Percentiles rank a stretch among this genome's conserved stretches.
These are phyloP conservation scores for Carassius gibelio DNA, from an alignment of 2,113 vertebrate species.

Conservation along the genomic window DNA sequence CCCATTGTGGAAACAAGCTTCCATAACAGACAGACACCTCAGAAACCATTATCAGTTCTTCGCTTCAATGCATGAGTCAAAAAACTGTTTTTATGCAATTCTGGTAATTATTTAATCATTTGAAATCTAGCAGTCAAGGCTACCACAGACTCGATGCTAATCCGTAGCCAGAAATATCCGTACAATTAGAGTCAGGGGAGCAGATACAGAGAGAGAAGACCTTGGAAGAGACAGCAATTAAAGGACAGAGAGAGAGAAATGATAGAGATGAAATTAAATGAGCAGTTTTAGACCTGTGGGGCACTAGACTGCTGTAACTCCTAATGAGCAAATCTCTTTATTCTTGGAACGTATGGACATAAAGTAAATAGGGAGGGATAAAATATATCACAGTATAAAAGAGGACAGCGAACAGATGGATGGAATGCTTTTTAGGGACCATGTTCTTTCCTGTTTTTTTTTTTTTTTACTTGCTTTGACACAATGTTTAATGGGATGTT, in stretches of 20 bases:
- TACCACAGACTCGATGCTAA: conserved; percentile 62
- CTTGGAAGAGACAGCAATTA: conserved; percentile 62
- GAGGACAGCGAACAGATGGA: conserved; percentile 24
- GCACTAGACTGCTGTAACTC: conserved; percentile 11
- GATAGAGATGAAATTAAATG: conserved; percentile 45
- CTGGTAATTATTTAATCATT: conserved; percentile 73
- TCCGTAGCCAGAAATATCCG: conserved; percentile 69
- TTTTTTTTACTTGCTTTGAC: not conserved
- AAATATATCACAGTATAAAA: not conserved
- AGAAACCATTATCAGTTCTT: too few species aligned
- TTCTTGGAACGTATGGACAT: conserved; percentile 8
- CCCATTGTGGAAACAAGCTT: not conserved
- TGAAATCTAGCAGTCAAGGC: conserved; percentile 62
- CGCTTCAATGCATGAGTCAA: too few species aligned
- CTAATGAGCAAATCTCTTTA: conserved; percentile 28
- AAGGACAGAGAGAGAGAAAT: conserved; percentile 60
- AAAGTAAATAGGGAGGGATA: conserved; percentile 8
- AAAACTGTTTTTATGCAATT: conserved; percentile 26
- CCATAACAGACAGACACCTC: not conserved
- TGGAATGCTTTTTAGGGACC: not conserved
- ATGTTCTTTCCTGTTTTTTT: not conserved
- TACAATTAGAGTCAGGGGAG: conserved; percentile 69
- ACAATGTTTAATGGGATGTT: not conserved
- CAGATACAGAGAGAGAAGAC: conserved; percentile 54
- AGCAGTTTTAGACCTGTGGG: conserved; percentile 24